phyloP scores from a whole-genome alignment of 2,113 vertebrate genomes.

The Sceloporus tristichus region DNA sequence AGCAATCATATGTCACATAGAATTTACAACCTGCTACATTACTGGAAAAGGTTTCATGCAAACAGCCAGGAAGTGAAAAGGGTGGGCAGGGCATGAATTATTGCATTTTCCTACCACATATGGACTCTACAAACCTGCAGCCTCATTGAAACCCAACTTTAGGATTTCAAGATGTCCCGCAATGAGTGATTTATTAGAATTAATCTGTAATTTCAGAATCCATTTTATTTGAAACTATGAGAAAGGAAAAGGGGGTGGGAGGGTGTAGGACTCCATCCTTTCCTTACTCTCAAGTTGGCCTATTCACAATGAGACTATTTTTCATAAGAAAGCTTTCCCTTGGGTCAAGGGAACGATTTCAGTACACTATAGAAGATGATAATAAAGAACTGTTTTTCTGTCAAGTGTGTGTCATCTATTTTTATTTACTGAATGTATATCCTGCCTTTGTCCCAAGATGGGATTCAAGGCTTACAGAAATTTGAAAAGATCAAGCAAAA shows the following conservation, averaged over 20 bases:
- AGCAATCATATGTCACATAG: too few species aligned
- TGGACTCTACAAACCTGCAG: background rate
- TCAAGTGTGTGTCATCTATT: too few species aligned
- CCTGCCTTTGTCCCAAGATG: too few species aligned
- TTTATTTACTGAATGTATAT: too few species aligned
- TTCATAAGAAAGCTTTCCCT: background rate
- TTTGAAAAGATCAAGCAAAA: too few species aligned
- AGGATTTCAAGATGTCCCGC: background rate
- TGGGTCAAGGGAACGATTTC: background rate
- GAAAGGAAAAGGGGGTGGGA: background rate
- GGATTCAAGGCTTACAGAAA: too few species aligned
- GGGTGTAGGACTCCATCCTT: background rate
- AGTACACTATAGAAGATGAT: background rate
- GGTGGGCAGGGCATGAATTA: background rate
- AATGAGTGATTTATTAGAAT: background rate
- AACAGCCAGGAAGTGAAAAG: background rate
- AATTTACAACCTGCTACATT: background rate
- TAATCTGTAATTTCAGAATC: background rate
- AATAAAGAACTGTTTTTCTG: too few species aligned
- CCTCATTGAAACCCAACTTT: background rate
- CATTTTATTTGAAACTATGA: background rate
- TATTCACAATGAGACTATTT: background rate
- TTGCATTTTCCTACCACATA: background rate
- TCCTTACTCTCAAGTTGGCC: too few species aligned
- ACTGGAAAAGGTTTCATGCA: background rate